Evolutionary conservation across 1,140 invertebrate species (phyloP).

Genomic region (Drosophila novamexicana): DNA sequence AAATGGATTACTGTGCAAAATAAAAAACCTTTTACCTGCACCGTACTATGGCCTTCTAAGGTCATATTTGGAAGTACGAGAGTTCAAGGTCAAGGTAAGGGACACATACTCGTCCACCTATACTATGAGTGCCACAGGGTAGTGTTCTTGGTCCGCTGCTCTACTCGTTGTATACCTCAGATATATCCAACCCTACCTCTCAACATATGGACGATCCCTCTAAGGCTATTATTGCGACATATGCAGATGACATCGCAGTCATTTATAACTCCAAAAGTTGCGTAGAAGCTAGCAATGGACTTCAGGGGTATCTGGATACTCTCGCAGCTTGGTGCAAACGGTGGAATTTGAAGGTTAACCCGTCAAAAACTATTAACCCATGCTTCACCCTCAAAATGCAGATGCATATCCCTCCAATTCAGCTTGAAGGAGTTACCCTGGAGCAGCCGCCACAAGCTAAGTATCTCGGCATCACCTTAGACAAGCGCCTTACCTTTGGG

Average conservation of each 20-base stretch:
- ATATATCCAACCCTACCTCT: slow-evolving; percentile 13
- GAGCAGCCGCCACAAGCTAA: too few species aligned
- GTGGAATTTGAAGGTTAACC: background rate
- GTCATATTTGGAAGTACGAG: slow-evolving; percentile 8
- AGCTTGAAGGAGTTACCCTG: too few species aligned
- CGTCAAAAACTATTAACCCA: slow-evolving; percentile 8
- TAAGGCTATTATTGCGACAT: slow-evolving; percentile 4
- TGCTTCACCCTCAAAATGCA: background rate
- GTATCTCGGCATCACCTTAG: too few species aligned
- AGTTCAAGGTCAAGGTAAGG: slow-evolving; percentile 3
- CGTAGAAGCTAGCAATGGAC: slow-evolving; percentile 6
- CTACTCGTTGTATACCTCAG: slow-evolving; percentile 20
- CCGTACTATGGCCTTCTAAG: slow-evolving; percentile 5
- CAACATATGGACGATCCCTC: slow-evolving; percentile 21
- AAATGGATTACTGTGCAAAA: slow-evolving; percentile 1
- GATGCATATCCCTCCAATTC: too few species aligned
- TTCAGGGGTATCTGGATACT: slow-evolving; percentile 3
- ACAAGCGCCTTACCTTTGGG: too few species aligned
- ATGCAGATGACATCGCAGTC: background rate
- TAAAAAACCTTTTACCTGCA: slow-evolving; percentile 2
- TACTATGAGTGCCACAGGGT: slow-evolving; percentile 26
- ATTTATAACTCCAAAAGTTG: slow-evolving; percentile 7
- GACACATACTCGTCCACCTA: too few species aligned
- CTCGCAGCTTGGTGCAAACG: background rate
- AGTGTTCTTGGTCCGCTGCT: slow-evolving; percentile 20